phyloP scores from a whole-genome alignment of 64 coral and sea anemone genomes.

The Montipora cactus region DNA sequence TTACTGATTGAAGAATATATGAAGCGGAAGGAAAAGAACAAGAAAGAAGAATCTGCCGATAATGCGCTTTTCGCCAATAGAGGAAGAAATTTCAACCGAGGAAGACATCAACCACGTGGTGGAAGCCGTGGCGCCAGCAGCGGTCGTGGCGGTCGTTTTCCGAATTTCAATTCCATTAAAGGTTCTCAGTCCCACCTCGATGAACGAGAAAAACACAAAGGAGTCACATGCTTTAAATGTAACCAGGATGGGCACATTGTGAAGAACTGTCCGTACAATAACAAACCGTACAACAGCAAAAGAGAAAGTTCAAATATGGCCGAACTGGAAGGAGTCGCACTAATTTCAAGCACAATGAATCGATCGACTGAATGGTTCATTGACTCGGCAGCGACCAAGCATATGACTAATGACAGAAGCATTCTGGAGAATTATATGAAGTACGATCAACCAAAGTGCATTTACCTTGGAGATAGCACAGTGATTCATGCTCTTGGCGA shows the following conservation, averaged over 20 bases:
- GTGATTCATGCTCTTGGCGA: conserved; percentile 67
- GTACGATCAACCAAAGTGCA: conserved; percentile 74
- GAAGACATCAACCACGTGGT: conserved; percentile 50
- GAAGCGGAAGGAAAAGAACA: conserved; percentile 57
- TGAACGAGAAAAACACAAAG: conserved; percentile 59
- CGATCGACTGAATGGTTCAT: conserved; percentile 73
- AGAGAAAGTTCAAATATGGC: conserved; percentile 73
- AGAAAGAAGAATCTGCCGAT: conserved; percentile 37
- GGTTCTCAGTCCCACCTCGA: not conserved
- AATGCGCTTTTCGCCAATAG: conserved; percentile 32
- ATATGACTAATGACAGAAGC: conserved; percentile 65
- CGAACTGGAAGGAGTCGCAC: conserved; percentile 71
- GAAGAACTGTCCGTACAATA: conserved; percentile 66
- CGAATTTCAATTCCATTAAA: not conserved
- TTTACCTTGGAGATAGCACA: conserved; percentile 77
- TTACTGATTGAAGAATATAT: conserved; percentile 56
- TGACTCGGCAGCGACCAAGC: conserved; percentile 82
- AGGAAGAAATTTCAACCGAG: conserved; percentile 18
- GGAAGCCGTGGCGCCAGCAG: not conserved
- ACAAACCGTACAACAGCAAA: conserved; percentile 32
- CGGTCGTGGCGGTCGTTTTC: not conserved
- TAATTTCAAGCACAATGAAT: conserved; percentile 67
- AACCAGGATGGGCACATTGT: conserved; percentile 60
- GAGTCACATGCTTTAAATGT: conserved; percentile 57
- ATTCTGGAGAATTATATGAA: conserved; percentile 64